Conservation (phyloP, 2,113 vertebrate genomes). For the Machaerirhynchus nigripectus region DNA sequence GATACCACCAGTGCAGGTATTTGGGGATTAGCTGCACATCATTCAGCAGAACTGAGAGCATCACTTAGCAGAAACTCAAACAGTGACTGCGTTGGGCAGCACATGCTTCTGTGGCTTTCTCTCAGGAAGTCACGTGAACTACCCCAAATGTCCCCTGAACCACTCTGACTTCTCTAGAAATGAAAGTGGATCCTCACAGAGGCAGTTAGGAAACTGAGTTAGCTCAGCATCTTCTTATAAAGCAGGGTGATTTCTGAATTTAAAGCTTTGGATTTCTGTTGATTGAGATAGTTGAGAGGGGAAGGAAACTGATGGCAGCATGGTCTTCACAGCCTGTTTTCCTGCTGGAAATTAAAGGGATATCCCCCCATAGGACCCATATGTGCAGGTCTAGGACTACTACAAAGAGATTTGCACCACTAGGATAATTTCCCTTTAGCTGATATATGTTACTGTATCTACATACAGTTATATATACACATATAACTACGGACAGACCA, state of each 20-base stretch:
- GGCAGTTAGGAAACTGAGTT: background rate
- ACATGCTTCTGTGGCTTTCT: background rate
- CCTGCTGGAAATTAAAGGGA: background rate
- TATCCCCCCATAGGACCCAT: background rate
- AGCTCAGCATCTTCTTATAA: background rate
- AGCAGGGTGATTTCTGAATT: background rate
- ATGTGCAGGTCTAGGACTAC: background rate
- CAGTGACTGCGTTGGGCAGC: background rate
- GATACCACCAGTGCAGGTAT: background rate
- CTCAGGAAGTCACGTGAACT: background rate
- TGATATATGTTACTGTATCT: background rate
- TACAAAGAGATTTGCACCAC: background rate
- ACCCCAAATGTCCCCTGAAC: background rate
- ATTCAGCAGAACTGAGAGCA: background rate
- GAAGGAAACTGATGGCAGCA: background rate
- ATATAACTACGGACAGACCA: background rate
- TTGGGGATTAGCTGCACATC: conserved; percentile 22
- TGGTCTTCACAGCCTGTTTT: background rate
- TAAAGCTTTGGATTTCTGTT: background rate
- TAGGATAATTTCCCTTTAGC: background rate
- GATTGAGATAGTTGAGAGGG: background rate
- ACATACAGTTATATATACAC: background rate
- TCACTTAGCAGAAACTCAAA: background rate
- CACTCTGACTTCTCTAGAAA: background rate
- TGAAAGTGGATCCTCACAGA: background rate